These are phyloP conservation scores for Phoenicopterus ruber DNA, from an alignment of 2,113 vertebrate species.

Conservation along the genomic window DNA sequence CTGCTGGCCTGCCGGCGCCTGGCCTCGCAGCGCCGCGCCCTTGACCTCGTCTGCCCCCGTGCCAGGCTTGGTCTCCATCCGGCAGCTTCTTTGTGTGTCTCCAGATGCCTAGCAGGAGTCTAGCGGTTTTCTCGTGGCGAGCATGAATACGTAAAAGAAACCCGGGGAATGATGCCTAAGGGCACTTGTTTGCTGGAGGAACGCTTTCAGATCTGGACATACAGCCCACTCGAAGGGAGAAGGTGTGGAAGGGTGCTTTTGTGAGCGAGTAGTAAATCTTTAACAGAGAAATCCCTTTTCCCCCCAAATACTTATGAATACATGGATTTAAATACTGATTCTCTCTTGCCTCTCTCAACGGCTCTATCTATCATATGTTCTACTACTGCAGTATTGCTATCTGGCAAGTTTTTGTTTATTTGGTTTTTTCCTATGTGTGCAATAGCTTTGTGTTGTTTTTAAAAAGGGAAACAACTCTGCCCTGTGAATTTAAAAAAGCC, in stretches of 20 bases:
- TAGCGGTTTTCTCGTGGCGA: accelerated
- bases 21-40: neutral
- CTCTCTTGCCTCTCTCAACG: neutral
- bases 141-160: accelerated
- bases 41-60: neutral
- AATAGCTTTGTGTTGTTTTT: neutral
- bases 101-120: neutral
- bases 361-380: accelerated
- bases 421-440: no score
- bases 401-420: neutral
- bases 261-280: neutral
- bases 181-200: neutral
- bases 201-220: accelerated
- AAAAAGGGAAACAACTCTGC: neutral
- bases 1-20: neutral
- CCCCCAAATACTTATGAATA: no score
- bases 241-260: neutral
- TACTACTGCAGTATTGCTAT: neutral
- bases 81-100: accelerated
- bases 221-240: accelerated
- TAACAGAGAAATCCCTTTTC: neutral
- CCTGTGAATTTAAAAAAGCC: neutral
- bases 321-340: neutral
- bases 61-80: neutral
- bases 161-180: accelerated